phyloP scores from a whole-genome alignment of 2,797 vertebrate species.

The Adelosebastes latens region DNA sequence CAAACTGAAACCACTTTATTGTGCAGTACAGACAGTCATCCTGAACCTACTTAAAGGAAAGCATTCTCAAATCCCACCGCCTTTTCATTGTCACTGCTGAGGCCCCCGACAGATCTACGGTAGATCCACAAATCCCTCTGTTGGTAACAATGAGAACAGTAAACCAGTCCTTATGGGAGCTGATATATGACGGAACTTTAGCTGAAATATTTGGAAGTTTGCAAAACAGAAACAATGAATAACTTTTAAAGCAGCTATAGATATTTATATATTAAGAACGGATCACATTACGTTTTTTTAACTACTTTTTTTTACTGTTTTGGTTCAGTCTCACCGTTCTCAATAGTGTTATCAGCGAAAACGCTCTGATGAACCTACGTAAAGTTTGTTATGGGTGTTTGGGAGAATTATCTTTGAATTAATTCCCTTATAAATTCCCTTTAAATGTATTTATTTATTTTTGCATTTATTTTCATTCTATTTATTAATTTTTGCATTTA shows the following conservation, averaged over 20 bases:
- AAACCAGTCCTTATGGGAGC: background rate
- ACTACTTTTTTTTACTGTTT: background rate
- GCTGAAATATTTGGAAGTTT: background rate
- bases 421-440: too few species aligned
- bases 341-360: background rate
- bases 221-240: background rate
- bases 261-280: background rate
- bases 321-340: too few species aligned
- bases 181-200: background rate
- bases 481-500: too few species aligned
- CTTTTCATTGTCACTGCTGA: constrained; percentile 1
- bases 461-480: too few species aligned
- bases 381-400: too few species aligned
- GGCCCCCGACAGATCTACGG: background rate
- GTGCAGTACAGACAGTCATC: background rate
- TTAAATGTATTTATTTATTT: too few species aligned
- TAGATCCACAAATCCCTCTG: constrained; percentile 8
- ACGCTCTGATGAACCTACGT: too few species aligned
- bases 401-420: too few species aligned
- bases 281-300: background rate
- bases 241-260: background rate
- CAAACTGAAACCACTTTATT: constrained; percentile 38
- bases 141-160: background rate
- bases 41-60: constrained; percentile 29
- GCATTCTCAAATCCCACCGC: constrained; percentile 7